Evolutionary conservation across 1,140 invertebrate species (phyloP), one percentile per base, ranked within the genome.

Genomic region (Drosophila teissieri): DNA sequence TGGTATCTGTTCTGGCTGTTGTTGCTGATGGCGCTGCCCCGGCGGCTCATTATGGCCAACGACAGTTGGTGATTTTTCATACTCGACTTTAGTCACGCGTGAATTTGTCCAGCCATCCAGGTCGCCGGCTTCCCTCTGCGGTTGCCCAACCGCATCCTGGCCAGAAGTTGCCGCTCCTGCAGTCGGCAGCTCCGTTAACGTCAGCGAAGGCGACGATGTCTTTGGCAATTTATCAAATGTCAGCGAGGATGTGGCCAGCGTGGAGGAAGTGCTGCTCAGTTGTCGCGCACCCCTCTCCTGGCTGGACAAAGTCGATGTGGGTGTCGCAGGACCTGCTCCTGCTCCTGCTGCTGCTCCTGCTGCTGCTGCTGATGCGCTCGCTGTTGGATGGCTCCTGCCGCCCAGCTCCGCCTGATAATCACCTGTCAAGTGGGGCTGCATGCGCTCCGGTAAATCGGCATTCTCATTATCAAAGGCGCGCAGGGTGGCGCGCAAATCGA

Each of bases 201-300:
- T 72, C 40, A 72, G 31, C 49, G 61, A 49, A 37, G 79, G 49
- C 53, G 63, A 75, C 51, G 60, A 58, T 36, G 75, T 83, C 83
- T 73, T 90, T 90, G 85, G 86, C 85, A 90, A 90, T 90, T 90
- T 90, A 90, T 90, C 85, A 90, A 90, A 90, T 64, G 85, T 86
- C 85, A 90, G 82, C 72, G 86, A 90, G 72, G 85, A 90, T 70
- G 86, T 81, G 79, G 85, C 85, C 67, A 76, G 42, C 10, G 83
- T 88, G 6, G 84, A 85, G 73, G 80, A 80, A 53, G 84, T 89
- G 73, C 80, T 89, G 77, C 84, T 89, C 76, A 89, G 62, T 22
- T 89, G 68, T 27, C 64, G 72, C n/a, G 64, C 64, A 46, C 58
- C 73, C 34, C 37, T 72, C 51, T 86, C 82, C 39, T 39, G 60